Base-by-base conservation (phyloP, 1,140 invertebrate species). In the Tetramorium alpestre region DNA sequence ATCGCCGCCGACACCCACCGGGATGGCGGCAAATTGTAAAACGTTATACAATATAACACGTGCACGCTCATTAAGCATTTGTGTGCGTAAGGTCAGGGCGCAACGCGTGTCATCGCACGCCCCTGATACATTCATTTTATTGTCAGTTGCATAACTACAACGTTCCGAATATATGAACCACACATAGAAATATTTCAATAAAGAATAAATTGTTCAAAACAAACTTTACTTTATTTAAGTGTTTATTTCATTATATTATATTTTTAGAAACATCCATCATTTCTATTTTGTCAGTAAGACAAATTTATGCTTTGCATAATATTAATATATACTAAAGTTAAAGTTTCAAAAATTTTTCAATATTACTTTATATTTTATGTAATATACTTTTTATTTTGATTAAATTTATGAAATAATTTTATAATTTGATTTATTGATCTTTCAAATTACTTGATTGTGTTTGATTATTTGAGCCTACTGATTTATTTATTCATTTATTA, bases 1-100 rank as follows among this genome's bases (percentile, higher is more conserved):
- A 90, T 70, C 49, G 49, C 22, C 64, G 77, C 47, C 86, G 78
- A 89, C 87, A 91, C 89, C 87, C 73, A 88, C 76, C 51, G 62
- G n/a, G 67, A 47, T 7, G 47, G 51, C 33, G 77, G 64, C 54
- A 41, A 28, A 84, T 75, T 75, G 69, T 84, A 82, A 82, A 73
- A 82, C 51, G 54, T 60, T 75, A 54, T 54, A 84, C 54, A 65
- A 62, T 76, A 54, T 44, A 65, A 84, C 49, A 54, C 56, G 47
- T 82, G 25, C 77, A 8, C 78, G 16, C 22, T 89, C 54, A 54
- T 87, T 69, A 58, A 49, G 25, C 44, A 44, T 54, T 25, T 81
- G 70, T 73, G 78, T 76, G 86, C 33, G 64, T 85, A 88, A 88
- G 62, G 78, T 90, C 78, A 85, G 88, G 73, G 80, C 62, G 62